Conservation (phyloP, 2,113 vertebrate genomes). For the Grammomys dolichurus region DNA sequence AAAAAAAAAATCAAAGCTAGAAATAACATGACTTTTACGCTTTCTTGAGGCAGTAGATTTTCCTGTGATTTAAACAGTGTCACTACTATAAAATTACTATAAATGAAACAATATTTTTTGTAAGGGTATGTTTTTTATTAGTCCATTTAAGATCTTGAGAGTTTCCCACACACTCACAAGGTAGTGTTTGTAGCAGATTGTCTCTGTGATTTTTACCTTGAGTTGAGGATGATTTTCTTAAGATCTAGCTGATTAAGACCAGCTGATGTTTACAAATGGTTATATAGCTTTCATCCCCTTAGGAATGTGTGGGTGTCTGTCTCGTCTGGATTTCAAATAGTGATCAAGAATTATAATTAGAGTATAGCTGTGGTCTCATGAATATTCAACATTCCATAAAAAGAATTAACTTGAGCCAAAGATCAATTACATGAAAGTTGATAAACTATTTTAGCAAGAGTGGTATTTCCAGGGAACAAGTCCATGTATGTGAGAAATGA, state of each 20-base stretch:
- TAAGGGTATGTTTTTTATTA: not conserved
- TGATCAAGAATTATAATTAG: conserved; percentile 63
- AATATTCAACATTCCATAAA: conserved; percentile 72
- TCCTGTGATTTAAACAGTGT: conserved; percentile 77
- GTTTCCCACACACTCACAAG: not conserved
- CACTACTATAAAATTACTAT: conserved; percentile 56
- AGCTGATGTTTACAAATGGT: conserved; percentile 45
- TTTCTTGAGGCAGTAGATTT: conserved; percentile 69
- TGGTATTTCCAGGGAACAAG: conserved; percentile 59
- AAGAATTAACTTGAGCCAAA: conserved; percentile 67
- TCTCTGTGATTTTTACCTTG: conserved; percentile 30
- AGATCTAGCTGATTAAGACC: conserved; percentile 45
- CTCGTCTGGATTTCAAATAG: conserved; percentile 64
- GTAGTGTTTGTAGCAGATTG: not conserved
- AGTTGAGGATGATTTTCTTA: conserved; percentile 61
- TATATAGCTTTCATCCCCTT: not conserved
- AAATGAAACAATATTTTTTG: conserved; percentile 70
- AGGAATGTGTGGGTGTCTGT: conserved; percentile 28
- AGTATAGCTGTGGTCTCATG: conserved; percentile 63
- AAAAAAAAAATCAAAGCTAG: conserved; percentile 79
- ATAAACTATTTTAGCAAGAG: conserved; percentile 66
- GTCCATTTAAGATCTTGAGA: conserved; percentile 51
- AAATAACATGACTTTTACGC: conserved; percentile 66
- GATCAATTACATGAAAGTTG: conserved; percentile 68
- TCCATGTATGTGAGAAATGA: conserved; percentile 59